Evolutionary conservation across 2,113 vertebrate species (phyloP).

Genomic region (Ictalurus furcatus): DNA sequence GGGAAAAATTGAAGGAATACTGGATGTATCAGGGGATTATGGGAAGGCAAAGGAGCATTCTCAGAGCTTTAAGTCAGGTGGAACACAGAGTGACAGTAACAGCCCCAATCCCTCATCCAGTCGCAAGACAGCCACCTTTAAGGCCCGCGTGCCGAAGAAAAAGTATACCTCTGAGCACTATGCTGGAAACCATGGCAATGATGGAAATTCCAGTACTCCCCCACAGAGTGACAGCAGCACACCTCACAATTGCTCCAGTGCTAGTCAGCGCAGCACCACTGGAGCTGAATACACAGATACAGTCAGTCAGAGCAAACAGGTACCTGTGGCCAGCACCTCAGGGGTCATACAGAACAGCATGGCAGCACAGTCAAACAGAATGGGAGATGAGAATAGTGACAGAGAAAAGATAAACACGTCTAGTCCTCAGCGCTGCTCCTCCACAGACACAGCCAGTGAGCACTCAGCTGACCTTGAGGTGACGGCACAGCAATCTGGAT

Average conservation of each 20-base stretch:
- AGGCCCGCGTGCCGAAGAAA: constrained; percentile 86
- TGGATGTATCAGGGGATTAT: constrained; percentile 49
- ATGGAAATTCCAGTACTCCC: constrained; percentile 55
- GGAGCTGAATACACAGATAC: constrained; percentile 1
- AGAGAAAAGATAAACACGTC: constrained; percentile 52
- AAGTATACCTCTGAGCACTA: constrained; percentile 86
- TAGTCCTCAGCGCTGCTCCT: constrained; percentile 81
- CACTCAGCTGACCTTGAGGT: constrained; percentile 84
- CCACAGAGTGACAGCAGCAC: constrained; percentile 53
- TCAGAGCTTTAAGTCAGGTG: constrained; percentile 65
- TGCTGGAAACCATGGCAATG: constrained; percentile 67
- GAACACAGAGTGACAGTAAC: constrained; percentile 70
- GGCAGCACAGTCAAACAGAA: constrained; percentile 57
- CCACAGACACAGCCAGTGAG: constrained; percentile 89
- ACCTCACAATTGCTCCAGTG: constrained; percentile 39
- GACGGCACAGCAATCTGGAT: constrained; percentile 21
- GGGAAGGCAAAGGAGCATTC: constrained; percentile 62
- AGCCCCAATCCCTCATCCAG: constrained; percentile 78
- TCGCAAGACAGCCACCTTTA: constrained; percentile 89
- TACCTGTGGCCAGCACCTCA: constrained; percentile 53
- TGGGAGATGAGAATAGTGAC: constrained; percentile 51
- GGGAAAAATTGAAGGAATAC: constrained; percentile 46
- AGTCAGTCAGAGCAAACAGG: constrained; percentile 32
- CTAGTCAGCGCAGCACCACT: constrained; percentile 47
- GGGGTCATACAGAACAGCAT: constrained; percentile 61